Conservation (phyloP, 2,797 vertebrate genomes). For the Crenichthys baileyi region DNA sequence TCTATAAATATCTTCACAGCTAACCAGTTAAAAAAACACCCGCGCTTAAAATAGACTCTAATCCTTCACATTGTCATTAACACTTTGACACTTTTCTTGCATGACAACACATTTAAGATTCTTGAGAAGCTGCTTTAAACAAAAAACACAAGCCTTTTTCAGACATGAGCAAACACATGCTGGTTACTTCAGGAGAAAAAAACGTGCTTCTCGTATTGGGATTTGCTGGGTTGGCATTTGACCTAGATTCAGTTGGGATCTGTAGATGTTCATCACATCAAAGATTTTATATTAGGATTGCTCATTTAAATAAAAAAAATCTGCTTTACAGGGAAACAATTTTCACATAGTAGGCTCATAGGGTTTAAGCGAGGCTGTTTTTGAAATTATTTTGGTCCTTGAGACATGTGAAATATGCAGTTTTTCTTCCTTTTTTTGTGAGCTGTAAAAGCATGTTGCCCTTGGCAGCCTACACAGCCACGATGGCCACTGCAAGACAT, state of each 20-base stretch:
- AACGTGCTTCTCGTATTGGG: slow-evolving; percentile 66
- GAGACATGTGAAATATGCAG: slow-evolving; percentile 19
- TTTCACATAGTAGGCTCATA: slow-evolving; percentile 17
- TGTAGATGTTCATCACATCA: slow-evolving; percentile 53
- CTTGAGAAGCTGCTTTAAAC: slow-evolving; percentile 74
- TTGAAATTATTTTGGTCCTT: slow-evolving; percentile 3
- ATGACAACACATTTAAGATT: slow-evolving; percentile 46
- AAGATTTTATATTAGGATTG: slow-evolving; percentile 57
- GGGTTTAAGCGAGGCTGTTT: slow-evolving; percentile 24
- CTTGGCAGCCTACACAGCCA: slow-evolving; percentile 13
- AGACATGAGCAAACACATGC: slow-evolving; percentile 62
- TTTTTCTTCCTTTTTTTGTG: slow-evolving; percentile 21
- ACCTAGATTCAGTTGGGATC: slow-evolving; percentile 59
- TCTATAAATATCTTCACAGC: slow-evolving; percentile 20
- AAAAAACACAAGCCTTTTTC: slow-evolving; percentile 54
- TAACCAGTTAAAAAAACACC: slow-evolving; percentile 14
- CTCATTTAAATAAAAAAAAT: slow-evolving; percentile 40
- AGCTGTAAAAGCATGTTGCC: slow-evolving; percentile 26
- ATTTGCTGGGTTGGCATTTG: slow-evolving; percentile 65
- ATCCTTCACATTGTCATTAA: slow-evolving; percentile 39
- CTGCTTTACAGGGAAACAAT: slow-evolving; percentile 32
- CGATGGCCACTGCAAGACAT: background rate
- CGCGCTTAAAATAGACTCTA: slow-evolving; percentile 16
- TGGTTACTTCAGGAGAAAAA: slow-evolving; percentile 70
- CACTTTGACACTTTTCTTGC: slow-evolving; percentile 10